Base-by-base conservation (phyloP, 1,140 invertebrate genomes). In the Zophobas atratus region DNA sequence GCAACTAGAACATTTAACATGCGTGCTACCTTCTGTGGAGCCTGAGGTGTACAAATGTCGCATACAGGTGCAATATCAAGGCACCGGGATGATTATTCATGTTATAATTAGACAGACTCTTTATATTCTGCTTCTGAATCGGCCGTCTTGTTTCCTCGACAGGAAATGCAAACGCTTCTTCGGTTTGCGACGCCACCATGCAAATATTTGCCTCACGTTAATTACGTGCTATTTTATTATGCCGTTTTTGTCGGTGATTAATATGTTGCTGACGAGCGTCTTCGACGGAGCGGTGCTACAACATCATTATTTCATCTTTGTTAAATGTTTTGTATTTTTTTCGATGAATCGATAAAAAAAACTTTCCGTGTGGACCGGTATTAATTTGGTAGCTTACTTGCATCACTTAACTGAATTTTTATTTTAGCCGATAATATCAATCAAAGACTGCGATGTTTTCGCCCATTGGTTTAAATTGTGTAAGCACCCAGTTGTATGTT, bases 101-200 rank as follows among this genome's bases (percentile, higher is more conserved):
- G 38, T 73, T 73, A 73, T 73, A 73, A 73, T 73, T 73, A 73
- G 71, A 73, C 55, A 73, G 49, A 73, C 51, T 73, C 55, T 41
- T 35, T 72, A 49, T 48, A 60, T 6, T 33, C 36, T 33, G 56
- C 56, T 39, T 60, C 56, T 38, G 36, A 8, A 60, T 1, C 60
- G 60, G 39, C 20, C 39, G 43, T 57, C 55, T 57, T 34, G 32
- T 57, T 67, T 67, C 6, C 33, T 57, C 8, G 34, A 39, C 34
- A 39, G 56, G 56, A 39, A 60, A 67, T 43, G 60, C 60, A 20
- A 46, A 67, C 33, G 8, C 33, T 8, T 35, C 33, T 5, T 6
- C 49, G 20, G 20, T 20, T 51, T 6, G 49, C 49, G 33, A 51
- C 8, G 35, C 33, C 53, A 55, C 53, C 2, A 55, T 1, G 2